Evolutionary conservation across 2,888 invertebrate species (phyloP).

Genomic region (Leptogaster cylindrica): DNA sequence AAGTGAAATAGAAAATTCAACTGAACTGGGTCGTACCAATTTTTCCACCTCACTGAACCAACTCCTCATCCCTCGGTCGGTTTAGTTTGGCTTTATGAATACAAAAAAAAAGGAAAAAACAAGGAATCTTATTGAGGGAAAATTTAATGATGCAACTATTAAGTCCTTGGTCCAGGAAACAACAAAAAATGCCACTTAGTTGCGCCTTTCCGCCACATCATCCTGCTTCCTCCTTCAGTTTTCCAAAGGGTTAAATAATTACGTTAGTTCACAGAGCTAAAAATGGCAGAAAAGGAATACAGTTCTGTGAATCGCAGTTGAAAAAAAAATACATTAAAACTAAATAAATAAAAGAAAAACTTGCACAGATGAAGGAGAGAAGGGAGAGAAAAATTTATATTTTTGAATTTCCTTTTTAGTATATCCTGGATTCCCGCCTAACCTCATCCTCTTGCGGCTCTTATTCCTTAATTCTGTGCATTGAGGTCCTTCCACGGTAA

Average conservation of each 20-base stretch:
- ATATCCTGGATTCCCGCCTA: background rate
- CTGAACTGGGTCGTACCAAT: background rate
- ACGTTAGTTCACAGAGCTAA: no score
- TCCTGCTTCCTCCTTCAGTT: background rate
- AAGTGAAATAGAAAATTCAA: background rate
- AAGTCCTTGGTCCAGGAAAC: background rate
- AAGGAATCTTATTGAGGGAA: background rate
- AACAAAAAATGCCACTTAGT: slow-evolving; percentile 4
- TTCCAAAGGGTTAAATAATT: background rate
- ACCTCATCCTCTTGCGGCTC: background rate
- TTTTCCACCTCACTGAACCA: background rate
- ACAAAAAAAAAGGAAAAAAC: background rate
- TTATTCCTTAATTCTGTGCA: background rate
- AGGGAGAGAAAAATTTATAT: background rate
- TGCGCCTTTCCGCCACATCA: background rate
- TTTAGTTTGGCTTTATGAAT: no score
- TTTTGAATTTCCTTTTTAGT: background rate
- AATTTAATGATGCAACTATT: background rate
- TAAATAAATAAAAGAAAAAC: no score
- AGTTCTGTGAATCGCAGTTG: background rate
- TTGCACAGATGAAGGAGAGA: no score
- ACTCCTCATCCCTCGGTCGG: background rate
- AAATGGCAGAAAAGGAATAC: no score
- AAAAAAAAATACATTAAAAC: no score
- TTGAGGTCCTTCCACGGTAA: background rate